phyloP scores from a whole-genome alignment of 2,888 invertebrate species.

The Scaptomyza parva region DNA sequence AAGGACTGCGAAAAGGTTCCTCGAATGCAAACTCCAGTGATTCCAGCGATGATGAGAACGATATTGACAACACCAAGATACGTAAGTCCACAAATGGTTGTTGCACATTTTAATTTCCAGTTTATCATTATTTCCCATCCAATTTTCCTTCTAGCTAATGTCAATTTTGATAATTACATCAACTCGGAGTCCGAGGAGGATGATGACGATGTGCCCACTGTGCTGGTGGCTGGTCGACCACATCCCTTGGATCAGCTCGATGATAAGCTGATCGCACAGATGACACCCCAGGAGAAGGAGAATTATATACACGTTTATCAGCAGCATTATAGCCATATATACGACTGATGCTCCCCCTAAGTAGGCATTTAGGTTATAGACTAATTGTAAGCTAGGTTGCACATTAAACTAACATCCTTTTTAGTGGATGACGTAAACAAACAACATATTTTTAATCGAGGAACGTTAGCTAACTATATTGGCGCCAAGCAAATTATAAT shows the following conservation, averaged over 20 bases:
- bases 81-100: constrained; percentile 85
- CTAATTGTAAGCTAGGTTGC: constrained; percentile 43
- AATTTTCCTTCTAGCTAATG: constrained; percentile 86
- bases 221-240: constrained; percentile 91
- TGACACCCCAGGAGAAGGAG: constrained; percentile 96
- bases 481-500: constrained; percentile 28
- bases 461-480: not conserved
- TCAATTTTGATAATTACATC: constrained; percentile 87
- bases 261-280: constrained; percentile 93
- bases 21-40: constrained; percentile 87
- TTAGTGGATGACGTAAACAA: not conserved
- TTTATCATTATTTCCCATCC: not conserved
- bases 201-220: constrained; percentile 90
- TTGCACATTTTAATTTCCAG: not conserved
- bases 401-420: constrained; percentile 27
- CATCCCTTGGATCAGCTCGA: constrained; percentile 94
- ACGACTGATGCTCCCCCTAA: constrained; percentile 86
- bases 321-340: constrained; percentile 96
- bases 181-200: constrained; percentile 86
- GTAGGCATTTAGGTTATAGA: constrained; percentile 41
- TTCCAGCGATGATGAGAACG: constrained; percentile 93
- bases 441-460: not conserved
- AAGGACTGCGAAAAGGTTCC: constrained; percentile 67
- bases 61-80: constrained; percentile 88
- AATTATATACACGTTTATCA: constrained; percentile 97